Conservation (phyloP, 2,888 invertebrate species). For the Hyppa rectilinea region DNA sequence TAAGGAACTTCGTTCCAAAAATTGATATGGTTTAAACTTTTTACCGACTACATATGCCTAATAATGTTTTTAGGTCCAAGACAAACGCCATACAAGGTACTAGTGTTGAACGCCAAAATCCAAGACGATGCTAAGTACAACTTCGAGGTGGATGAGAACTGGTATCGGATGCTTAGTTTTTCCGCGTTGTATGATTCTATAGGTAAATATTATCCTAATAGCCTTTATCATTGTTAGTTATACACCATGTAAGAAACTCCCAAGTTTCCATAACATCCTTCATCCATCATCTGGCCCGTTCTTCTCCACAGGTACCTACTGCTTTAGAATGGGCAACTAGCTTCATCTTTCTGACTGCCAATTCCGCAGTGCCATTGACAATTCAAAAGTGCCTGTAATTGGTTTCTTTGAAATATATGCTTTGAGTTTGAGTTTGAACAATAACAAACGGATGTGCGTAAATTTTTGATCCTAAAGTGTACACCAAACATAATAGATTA, state of each 20-base stretch:
- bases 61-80: slow-evolving; percentile 79
- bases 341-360: too few species aligned
- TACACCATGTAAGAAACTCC: not conserved
- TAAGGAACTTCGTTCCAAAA: too few species aligned
- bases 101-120: slow-evolving; percentile 91
- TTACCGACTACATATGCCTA: not conserved
- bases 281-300: too few species aligned
- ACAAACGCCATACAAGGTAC: slow-evolving; percentile 91
- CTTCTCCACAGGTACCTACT: too few species aligned
- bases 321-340: too few species aligned
- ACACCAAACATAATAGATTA: not conserved
- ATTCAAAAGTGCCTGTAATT: too few species aligned
- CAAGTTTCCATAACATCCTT: too few species aligned
- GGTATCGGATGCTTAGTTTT: slow-evolving; percentile 93
- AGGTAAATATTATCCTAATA: slow-evolving; percentile 68
- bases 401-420: too few species aligned
- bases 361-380: too few species aligned
- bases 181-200: slow-evolving; percentile 91
- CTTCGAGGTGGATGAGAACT: slow-evolving; percentile 90
- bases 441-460: not conserved
- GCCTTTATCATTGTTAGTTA: not conserved
- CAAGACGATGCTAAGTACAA: slow-evolving; percentile 78
- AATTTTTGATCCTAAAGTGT: not conserved
- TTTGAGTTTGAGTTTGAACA: too few species aligned
- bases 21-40: not conserved